These are phyloP conservation scores for Hylaeus volcanicus DNA, from an alignment of 1,140 invertebrate genomes.

Conservation along the genomic window DNA sequence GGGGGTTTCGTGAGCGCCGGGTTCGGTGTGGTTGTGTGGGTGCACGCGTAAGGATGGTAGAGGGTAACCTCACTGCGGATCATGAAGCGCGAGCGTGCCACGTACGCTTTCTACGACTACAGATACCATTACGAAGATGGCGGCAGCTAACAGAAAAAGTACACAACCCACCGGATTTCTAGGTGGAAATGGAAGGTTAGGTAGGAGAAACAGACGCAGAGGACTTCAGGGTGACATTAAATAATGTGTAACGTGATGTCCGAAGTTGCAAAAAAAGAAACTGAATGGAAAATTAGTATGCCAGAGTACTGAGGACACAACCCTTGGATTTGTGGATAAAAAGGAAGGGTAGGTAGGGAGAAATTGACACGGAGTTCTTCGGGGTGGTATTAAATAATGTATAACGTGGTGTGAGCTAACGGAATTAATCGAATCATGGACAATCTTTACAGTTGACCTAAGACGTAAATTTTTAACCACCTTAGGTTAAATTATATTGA, in stretches of 20 bases:
- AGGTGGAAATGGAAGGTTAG: conserved; percentile 12
- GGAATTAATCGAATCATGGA: too few relatives aligned
- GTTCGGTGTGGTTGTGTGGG: neutral
- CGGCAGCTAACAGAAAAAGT: conserved; percentile 56
- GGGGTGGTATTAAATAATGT: neutral
- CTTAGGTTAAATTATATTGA: too few relatives aligned
- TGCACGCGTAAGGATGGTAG: conserved; percentile 13
- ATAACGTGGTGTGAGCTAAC: neutral
- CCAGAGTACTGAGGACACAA: conserved; percentile 29
- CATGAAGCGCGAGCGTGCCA: conserved; percentile 28
- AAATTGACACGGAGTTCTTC: neutral
- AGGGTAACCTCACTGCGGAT: conserved; percentile 13
- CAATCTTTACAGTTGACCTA: too few relatives aligned
- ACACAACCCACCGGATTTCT: conserved; percentile 35
- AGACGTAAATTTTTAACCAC: too few relatives aligned
- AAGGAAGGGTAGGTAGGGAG: neutral
- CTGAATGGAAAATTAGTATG: too few relatives aligned
- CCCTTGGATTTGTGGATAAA: conserved; percentile 14
- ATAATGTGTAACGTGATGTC: conserved; percentile 3
- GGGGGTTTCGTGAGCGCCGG: neutral
- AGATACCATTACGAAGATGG: conserved; percentile 58
- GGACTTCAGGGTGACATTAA: neutral
- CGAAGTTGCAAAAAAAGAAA: neutral
- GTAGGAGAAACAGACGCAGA: neutral
- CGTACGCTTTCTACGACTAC: conserved; percentile 55